A percentile compares a stretch with the other conserved stretches of the same genome.
phyloP scores from a whole-genome alignment of 2,888 invertebrate genomes.

The Eledona agricola region DNA sequence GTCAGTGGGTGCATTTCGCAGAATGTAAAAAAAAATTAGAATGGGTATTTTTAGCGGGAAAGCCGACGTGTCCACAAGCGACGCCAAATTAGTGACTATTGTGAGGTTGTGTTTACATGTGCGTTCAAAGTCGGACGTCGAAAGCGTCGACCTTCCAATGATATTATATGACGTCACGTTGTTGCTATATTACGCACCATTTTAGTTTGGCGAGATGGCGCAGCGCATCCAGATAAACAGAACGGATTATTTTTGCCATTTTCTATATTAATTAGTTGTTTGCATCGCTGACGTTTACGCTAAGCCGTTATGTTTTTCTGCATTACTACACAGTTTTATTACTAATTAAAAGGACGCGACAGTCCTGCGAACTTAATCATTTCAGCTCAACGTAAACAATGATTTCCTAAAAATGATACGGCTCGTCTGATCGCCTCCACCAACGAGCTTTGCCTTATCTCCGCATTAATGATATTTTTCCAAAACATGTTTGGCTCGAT shows the following conservation, averaged over 20 bases:
- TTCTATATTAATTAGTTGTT: slow-evolving; percentile 22
- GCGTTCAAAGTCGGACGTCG: slow-evolving; percentile 22
- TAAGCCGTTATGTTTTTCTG: slow-evolving; percentile 5
- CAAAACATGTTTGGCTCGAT: no score
- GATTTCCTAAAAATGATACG: no score
- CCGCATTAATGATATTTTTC: no score
- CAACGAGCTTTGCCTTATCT: no score
- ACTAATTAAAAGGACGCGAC: slow-evolving; percentile 15
- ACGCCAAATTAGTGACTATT: slow-evolving; percentile 6
- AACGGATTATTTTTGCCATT: slow-evolving; percentile 12
- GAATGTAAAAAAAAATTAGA: no score
- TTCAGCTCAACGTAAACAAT: slow-evolving; percentile 6
- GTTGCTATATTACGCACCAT: slow-evolving; percentile 40
- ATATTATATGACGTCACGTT: slow-evolving; percentile 39
- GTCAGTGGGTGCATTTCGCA: no score
- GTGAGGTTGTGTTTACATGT: slow-evolving; percentile 26
- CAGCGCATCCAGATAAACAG: no score
- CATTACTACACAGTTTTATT: slow-evolving; percentile 1
- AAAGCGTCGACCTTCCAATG: slow-evolving; percentile 43
- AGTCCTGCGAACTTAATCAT: slow-evolving; percentile 6
- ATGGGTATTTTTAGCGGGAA: no score
- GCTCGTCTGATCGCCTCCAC: no score
- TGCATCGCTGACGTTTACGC: slow-evolving; percentile 6
- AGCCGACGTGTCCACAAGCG: no score
- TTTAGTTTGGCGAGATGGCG: slow-evolving; percentile 27